These are phyloP conservation scores for Polietes domitor DNA, from an alignment of 2,888 invertebrate genomes.

Conservation along the genomic window DNA sequence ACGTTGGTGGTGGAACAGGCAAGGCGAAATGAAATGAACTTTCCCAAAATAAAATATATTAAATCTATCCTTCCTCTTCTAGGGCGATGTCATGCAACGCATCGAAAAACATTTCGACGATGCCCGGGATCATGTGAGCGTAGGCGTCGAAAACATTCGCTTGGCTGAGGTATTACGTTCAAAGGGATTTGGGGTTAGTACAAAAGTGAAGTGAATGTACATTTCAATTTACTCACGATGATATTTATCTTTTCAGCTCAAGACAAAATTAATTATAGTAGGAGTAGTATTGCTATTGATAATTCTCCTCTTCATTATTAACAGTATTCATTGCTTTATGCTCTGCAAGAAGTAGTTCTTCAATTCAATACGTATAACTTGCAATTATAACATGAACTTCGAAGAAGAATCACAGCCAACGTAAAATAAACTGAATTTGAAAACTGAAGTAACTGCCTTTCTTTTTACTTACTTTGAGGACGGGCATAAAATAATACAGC, in stretches of 20 bases:
- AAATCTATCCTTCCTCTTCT: not conserved
- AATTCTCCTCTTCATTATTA: not conserved
- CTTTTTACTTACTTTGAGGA: too few species aligned
- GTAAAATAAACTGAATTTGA: too few species aligned
- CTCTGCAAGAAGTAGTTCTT: constrained; percentile 4
- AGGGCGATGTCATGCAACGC: constrained; percentile 52
- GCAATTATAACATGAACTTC: too few species aligned
- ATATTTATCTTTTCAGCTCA: not conserved
- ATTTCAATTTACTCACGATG: not conserved
- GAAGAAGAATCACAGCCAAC: too few species aligned
- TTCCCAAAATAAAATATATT: not conserved
- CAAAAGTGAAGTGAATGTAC: not conserved
- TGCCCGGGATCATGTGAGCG: constrained; percentile 24
- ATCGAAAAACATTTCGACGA: constrained; percentile 55
- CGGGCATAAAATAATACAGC: too few species aligned
- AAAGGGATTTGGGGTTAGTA: not conserved
- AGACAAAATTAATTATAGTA: not conserved
- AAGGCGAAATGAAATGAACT: not conserved
- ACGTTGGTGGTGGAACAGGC: constrained; percentile 48
- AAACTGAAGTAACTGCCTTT: too few species aligned
- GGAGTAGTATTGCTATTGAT: not conserved
- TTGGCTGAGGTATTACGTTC: not conserved
- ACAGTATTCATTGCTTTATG: constrained; percentile 26
- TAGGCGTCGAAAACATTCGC: constrained; percentile 1
- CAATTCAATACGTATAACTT: too few species aligned